Evolutionary conservation across 1,140 invertebrate species (phyloP).

Genomic region (Dinothrombium tinctorium): DNA sequence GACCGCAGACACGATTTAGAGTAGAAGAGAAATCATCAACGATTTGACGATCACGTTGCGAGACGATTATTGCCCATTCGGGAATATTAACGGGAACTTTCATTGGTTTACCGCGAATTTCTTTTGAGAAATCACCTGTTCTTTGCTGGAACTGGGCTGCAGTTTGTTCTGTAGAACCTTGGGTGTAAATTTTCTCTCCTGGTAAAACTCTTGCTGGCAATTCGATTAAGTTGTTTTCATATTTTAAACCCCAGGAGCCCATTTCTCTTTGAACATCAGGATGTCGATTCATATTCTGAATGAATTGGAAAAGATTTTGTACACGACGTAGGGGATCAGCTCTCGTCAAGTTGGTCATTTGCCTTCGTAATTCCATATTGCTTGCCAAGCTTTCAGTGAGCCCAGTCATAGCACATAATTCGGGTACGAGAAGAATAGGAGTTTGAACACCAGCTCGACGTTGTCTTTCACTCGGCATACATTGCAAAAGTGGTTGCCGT

Average conservation of each 20-base stretch:
- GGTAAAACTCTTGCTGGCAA: constrained; percentile 17
- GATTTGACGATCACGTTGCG: constrained; percentile 27
- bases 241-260: constrained; percentile 22
- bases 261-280: constrained; percentile 21
- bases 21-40: constrained; percentile 17
- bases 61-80: constrained; percentile 17
- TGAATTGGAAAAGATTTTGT: constrained; percentile 8
- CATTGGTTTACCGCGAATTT: constrained; percentile 17
- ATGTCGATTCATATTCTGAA: constrained; percentile 18
- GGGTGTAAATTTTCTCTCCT: background rate
- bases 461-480: constrained; percentile 4
- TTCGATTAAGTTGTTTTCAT: constrained; percentile 20
- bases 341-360: constrained; percentile 44
- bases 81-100: background rate
- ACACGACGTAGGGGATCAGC: constrained; percentile 21
- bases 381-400: constrained; percentile 17
- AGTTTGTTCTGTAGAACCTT: no score
- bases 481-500: constrained; percentile 20
- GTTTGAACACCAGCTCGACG: background rate
- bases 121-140: constrained; percentile 9
- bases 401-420: constrained; percentile 22
- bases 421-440: constrained; percentile 18
- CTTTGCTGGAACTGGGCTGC: constrained; percentile 1
- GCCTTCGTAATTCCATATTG: constrained; percentile 18
- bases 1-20: constrained; percentile 18